Evolutionary conservation across 2,797 vertebrate species (phyloP).

Genomic region (Paramormyrops hopkinsi): DNA sequence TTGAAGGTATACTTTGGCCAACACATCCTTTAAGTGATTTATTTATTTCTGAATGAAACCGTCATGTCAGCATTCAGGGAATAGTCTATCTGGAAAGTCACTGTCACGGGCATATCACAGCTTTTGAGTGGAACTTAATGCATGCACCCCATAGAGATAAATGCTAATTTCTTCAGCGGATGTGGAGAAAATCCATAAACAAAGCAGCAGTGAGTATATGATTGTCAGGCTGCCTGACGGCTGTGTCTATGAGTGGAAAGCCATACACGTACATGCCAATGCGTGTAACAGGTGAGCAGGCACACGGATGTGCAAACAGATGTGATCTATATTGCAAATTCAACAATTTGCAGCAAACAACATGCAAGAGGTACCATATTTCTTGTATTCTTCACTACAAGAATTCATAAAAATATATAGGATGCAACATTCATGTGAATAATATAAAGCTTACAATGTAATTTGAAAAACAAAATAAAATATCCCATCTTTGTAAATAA

Average conservation of each 20-base stretch:
- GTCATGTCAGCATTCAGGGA: conserved; percentile 6
- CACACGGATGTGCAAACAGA: conserved; percentile 41
- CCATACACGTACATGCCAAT: conserved; percentile 41
- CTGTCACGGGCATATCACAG: conserved; percentile 37
- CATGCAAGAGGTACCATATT: background rate
- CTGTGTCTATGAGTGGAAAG: conserved; percentile 49
- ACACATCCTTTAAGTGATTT: conserved; percentile 16
- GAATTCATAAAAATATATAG: background rate
- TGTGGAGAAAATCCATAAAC: conserved; percentile 53
- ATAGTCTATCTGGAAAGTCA: conserved; percentile 28
- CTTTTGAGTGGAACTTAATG: conserved; percentile 46
- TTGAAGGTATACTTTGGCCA: conserved; percentile 6
- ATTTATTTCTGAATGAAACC: background rate
- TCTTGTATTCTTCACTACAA: background rate
- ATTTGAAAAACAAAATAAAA: background rate
- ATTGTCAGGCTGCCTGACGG: conserved; percentile 44
- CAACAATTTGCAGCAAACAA: conserved; percentile 43
- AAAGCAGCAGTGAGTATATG: conserved; percentile 42
- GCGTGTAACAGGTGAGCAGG: conserved; percentile 44
- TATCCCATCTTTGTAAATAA: background rate
- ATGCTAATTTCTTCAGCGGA: conserved; percentile 48
- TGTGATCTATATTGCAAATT: conserved; percentile 37
- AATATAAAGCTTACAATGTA: background rate
- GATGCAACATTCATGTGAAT: background rate
- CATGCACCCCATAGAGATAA: conserved; percentile 41